Percentiles rank a stretch among this genome's conserved stretches.
Evolutionary conservation across 2,888 invertebrate species (phyloP).

Genomic region (Heteropelma amictum): DNA sequence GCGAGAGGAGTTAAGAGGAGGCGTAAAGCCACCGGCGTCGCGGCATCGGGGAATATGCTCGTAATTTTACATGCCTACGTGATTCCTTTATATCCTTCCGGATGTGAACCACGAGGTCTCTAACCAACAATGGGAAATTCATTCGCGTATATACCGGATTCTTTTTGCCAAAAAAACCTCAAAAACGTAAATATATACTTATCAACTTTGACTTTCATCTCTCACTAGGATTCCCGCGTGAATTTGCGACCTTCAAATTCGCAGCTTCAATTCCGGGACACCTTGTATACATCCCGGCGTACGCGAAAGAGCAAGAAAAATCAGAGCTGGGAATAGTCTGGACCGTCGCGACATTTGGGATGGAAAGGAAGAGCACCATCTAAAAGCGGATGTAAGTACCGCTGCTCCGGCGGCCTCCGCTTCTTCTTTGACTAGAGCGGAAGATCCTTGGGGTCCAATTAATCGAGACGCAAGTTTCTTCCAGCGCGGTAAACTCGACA

Average conservation of each 20-base stretch:
- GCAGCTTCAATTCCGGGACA: too few species aligned
- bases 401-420: conserved; percentile 32
- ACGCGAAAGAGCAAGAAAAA: too few species aligned
- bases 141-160: neutral
- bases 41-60: conserved; percentile 18
- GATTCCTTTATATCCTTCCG: conserved; percentile 57
- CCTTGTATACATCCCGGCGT: neutral
- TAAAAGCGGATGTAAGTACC: conserved; percentile 15
- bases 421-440: conserved; percentile 42
- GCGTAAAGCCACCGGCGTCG: conserved; percentile 25
- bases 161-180: neutral
- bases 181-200: too few species aligned
- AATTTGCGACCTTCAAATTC: too few species aligned
- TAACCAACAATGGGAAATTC: conserved; percentile 5
- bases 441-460: conserved; percentile 56
- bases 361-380: conserved; percentile 23
- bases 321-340: conserved; percentile 12
- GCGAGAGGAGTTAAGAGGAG: neutral
- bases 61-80: conserved; percentile 58
- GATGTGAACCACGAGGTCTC: conserved; percentile 35
- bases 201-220: too few species aligned
- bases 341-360: conserved; percentile 28
- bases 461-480: conserved; percentile 45
- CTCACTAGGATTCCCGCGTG: too few species aligned
- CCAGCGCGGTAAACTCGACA: conserved; percentile 14